phyloP scores from a whole-genome alignment of 2,888 invertebrate genomes.

The Chouioia cunea region DNA sequence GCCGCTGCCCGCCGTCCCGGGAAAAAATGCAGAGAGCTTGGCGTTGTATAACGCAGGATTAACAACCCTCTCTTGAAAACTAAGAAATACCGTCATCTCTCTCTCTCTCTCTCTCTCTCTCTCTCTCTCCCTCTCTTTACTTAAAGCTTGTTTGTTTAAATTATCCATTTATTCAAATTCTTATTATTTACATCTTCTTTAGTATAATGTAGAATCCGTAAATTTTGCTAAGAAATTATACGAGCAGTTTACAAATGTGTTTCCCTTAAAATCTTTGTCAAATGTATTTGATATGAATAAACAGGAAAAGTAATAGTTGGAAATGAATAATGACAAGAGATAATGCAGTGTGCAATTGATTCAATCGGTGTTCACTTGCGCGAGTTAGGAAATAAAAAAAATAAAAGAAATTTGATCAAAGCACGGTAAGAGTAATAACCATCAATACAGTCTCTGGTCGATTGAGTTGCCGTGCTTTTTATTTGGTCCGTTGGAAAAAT shows the following conservation, averaged over 20 bases:
- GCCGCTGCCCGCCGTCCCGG: not conserved
- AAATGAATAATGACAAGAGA: conserved; percentile 14
- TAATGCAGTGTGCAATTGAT: conserved; percentile 28
- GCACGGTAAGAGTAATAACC: conserved; percentile 42
- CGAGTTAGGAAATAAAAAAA: not conserved
- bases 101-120: not conserved
- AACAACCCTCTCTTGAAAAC: conserved; percentile 43
- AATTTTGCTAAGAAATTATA: not conserved
- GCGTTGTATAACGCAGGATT: conserved; percentile 39
- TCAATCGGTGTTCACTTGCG: conserved; percentile 16
- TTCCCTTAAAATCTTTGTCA: not conserved
- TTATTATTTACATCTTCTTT: conserved; percentile 5
- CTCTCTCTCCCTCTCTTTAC: no score
- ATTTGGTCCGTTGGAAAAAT: conserved; percentile 33
- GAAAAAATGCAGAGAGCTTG: conserved; percentile 30
- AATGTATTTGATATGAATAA: not conserved
- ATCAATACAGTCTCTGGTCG: conserved; percentile 39
- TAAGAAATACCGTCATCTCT: conserved; percentile 32
- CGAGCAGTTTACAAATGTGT: not conserved
- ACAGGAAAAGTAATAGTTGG: not conserved
- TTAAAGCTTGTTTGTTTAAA: conserved; percentile 4
- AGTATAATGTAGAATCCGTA: not conserved
- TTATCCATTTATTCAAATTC: conserved; percentile 9
- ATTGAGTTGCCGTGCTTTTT: conserved; percentile 45
- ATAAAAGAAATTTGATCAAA: conserved; percentile 36